Conservation (phyloP, 1,140 invertebrate species). For the Ganaspis sp. region DNA sequence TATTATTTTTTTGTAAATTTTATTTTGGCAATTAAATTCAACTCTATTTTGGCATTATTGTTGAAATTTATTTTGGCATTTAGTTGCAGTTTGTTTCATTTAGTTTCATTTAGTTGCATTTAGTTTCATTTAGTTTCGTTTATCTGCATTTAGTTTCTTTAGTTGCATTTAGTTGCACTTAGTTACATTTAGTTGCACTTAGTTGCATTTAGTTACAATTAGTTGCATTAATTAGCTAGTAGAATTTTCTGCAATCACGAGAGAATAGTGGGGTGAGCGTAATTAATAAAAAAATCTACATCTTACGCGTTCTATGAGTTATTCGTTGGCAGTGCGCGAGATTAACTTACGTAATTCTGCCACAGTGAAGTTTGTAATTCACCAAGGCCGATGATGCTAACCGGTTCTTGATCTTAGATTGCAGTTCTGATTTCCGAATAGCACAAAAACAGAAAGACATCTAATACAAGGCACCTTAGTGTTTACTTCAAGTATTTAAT, state of each 20-base stretch:
- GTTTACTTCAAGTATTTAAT: not conserved
- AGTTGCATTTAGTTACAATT: no score
- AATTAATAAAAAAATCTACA: slow-evolving; percentile 12
- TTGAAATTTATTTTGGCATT: no score
- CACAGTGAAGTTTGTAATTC: slow-evolving; percentile 22
- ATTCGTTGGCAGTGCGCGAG: slow-evolving; percentile 17
- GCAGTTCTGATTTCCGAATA: slow-evolving; percentile 19
- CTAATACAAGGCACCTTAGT: not conserved
- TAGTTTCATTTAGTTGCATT: no score
- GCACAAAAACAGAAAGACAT: slow-evolving; percentile 7
- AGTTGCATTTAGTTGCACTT: no score
- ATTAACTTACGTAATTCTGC: slow-evolving; percentile 25
- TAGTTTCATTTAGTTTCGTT: no score
- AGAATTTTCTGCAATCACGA: not conserved
- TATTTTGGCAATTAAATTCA: no score
- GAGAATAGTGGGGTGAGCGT: not conserved
- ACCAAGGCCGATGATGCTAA: slow-evolving; percentile 24
- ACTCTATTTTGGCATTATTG: no score
- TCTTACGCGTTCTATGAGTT: slow-evolving; percentile 3
- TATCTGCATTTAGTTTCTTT: no score
- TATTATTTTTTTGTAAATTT: no score
- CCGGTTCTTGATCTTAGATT: slow-evolving; percentile 28
- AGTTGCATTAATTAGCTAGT: no score
- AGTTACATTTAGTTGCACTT: no score
- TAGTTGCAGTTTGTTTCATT: no score